Evolutionary conservation across 2,113 vertebrate species (phyloP), one percentile per base, ranked within the genome.

Genomic region (Phoenicopterus ruber): DNA sequence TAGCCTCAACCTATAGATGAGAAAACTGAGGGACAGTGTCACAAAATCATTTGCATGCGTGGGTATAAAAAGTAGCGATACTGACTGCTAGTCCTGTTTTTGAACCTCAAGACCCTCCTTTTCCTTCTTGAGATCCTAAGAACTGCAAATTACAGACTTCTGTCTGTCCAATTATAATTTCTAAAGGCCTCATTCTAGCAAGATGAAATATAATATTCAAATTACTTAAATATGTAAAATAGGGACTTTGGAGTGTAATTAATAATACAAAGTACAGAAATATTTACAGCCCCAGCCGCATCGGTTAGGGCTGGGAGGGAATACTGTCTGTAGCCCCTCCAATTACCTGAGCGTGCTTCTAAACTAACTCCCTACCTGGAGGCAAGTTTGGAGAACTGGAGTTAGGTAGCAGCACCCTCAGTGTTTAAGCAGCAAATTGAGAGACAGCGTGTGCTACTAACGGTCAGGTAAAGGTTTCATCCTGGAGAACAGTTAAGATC

Each of bases 101-200:
- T 91, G 90, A 94, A 94, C 86, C 80, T 96, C 26, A 2, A 84
- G 78, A 86, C 38, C 34, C 26, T 91, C 21, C 71, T 93, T 95
- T 74, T 82, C 83, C 55, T 92, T 79, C 90, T 67, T 86, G 65
- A 96, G 63, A 86, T 90, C 73, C 74, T 42, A 52, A 90, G 92
- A 96, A 88, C 94, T 91, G 78, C 86, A 94, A 96, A 97, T 95
- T 91, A 91, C 6, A 95, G 91, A 91, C 74, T 97, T 96, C 63
- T 86, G 79, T 82, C 78, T 79, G 78, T 76, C 74, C 90, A 95
- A 58, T 97, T 97, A 90, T 47, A 76, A 96, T 95, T 96, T 96
- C 74, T 95, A 84, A 93, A 90, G 74, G 86, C 96, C 91, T 97
- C 32, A 38, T 94, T 96, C 83, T 89, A 85, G 78, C 71, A 95